Base-by-base conservation (phyloP, 2,797 vertebrate genomes). In the Argyrosomus regius region DNA sequence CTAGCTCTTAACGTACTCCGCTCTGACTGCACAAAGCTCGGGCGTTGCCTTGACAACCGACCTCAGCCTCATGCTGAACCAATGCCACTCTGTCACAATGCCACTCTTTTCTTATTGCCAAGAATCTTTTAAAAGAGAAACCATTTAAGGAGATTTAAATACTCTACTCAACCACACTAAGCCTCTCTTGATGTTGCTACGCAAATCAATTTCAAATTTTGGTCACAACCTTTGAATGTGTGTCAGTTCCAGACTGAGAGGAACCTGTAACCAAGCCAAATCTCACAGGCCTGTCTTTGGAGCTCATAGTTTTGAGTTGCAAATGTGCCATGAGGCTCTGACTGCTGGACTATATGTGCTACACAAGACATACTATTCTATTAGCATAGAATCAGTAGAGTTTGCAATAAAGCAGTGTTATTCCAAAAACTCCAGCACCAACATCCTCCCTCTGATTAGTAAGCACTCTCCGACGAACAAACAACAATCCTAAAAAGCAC, bases 41-140 rank as follows among this genome's bases (percentile, higher is more conserved):
- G 74, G 75, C 49, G 93, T 95, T 94, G 92, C 93, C 92, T 78
- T 89, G 91, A 92, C 92, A 93, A 94, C 93, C 66, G 63, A 86
- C 89, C 88, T 88, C 84, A 81, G 91, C 86, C 89, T 91, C 83
- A 86, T 53, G 61, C 87, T 88, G 90, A 93, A 92, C 90, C 89
- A 88, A 84, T 89, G 91, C 87, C 89, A 92, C 86, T 89, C 83
- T 89, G 86, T 88, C 89, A 92, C 86, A 85, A 89, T 78, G 85
- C 83, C 84, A 82, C 88, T 85, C 58, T 91, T 84, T 80, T 84
- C 87, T 88, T 71, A 80, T 69, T 87, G 91, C 87, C 89, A 91
- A 80, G 83, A 69, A 24, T 88, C 86, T 82, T 80, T 60, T 57
- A 72, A 83, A 85, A 81, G 48, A 43, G 64, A 87, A 83, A 77